Evolutionary conservation across 2,113 vertebrate genomes (phyloP).

Genomic region (Callithrix jacchus): DNA sequence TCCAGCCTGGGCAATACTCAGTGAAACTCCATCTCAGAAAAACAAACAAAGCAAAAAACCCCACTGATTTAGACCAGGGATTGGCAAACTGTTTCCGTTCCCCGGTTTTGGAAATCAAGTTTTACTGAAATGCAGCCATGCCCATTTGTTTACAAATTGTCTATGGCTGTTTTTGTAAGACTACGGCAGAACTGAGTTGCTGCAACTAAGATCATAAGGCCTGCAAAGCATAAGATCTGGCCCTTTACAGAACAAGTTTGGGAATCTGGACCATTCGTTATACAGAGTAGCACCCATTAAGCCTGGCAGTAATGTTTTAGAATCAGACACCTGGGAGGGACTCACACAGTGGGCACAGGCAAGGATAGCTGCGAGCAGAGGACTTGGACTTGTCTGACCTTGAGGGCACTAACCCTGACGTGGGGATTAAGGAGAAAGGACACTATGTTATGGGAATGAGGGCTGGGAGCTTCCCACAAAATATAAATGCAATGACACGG

Average conservation of each 20-base stretch:
- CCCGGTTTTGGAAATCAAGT: not conserved
- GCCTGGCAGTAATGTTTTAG: not conserved
- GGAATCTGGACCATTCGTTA: not conserved
- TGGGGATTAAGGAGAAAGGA: not conserved
- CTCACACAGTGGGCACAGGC: not conserved
- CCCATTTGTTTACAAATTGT: not conserved
- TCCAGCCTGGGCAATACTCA: too few species aligned
- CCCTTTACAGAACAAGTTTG: not conserved
- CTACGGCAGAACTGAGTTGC: not conserved
- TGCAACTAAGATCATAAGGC: not conserved
- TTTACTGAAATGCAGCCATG: not conserved
- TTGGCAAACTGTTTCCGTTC: not conserved
- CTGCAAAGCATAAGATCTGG: not conserved
- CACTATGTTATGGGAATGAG: not conserved
- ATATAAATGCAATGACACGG: not conserved
- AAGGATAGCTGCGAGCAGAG: not conserved
- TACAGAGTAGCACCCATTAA: not conserved
- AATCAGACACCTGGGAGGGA: not conserved
- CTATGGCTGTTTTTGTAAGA: not conserved
- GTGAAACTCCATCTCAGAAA: too few species aligned
- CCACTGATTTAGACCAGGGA: not conserved
- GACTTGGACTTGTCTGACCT: not conserved
- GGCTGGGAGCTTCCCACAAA: not conserved
- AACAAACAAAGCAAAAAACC: too few species aligned
- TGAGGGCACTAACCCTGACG: not conserved